Conservation (phyloP, 2,797 vertebrate species). For the Acrossocheilus fasciatus region DNA sequence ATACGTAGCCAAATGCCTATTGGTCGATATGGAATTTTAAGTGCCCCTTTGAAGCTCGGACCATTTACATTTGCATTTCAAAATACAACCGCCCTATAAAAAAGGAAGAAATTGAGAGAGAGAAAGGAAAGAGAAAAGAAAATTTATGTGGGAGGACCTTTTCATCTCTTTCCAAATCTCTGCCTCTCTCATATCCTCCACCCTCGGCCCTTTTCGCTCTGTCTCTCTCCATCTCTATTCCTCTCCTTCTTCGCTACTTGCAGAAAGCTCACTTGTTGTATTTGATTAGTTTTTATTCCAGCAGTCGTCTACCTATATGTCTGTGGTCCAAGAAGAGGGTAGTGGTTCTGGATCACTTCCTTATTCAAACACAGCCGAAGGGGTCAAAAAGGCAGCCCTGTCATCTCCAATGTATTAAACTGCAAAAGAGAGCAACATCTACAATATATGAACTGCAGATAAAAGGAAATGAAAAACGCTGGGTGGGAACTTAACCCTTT, state of each 20-base stretch:
- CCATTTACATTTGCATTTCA: constrained; percentile 51
- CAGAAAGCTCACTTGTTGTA: constrained; percentile 80
- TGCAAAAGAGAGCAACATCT: constrained; percentile 80
- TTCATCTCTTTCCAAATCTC: constrained; percentile 50
- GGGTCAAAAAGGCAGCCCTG: constrained; percentile 81
- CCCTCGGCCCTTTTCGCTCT: background rate
- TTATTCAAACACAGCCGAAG: constrained; percentile 83
- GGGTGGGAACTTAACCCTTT: constrained; percentile 78
- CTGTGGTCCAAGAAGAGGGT: constrained; percentile 70
- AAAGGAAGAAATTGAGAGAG: constrained; percentile 18
- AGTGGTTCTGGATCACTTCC: constrained; percentile 75
- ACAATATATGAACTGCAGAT: constrained; percentile 82
- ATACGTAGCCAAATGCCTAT: constrained; percentile 49
- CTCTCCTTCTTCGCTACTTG: constrained; percentile 42
- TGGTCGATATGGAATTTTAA: constrained; percentile 42
- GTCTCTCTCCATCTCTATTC: constrained; percentile 19
- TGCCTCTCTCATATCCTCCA: constrained; percentile 31
- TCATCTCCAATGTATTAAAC: constrained; percentile 84
- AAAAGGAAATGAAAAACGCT: constrained; percentile 83
- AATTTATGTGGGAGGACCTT: constrained; percentile 40
- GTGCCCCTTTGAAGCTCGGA: constrained; percentile 27
- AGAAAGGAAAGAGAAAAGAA: constrained; percentile 30
- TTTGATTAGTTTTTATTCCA: constrained; percentile 82
- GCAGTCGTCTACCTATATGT: constrained; percentile 78
- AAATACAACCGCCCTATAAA: constrained; percentile 31